phyloP scores from a whole-genome alignment of 2,797 vertebrate species.

The Austrolebias charrua region DNA sequence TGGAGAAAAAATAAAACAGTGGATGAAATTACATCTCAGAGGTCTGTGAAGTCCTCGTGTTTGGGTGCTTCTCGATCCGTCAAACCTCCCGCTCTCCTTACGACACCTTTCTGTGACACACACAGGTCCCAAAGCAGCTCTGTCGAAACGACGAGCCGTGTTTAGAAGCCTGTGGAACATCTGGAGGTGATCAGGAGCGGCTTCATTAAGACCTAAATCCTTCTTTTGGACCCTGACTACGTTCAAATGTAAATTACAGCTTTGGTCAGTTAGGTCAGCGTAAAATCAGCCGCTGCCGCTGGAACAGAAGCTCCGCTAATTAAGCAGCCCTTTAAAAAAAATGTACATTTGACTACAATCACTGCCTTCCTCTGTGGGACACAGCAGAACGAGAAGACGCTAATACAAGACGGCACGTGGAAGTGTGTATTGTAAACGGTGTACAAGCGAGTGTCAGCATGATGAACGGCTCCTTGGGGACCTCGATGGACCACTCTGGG shows the following conservation, averaged over 20 bases:
- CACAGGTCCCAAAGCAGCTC: constrained; percentile 18
- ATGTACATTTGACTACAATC: neutral
- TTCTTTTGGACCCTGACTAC: constrained; percentile 39
- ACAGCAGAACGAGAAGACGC: constrained; percentile 11
- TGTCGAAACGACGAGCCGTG: constrained; percentile 33
- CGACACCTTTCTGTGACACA: constrained; percentile 13
- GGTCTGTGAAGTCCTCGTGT: constrained; percentile 21
- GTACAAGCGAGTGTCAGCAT: constrained; percentile 62
- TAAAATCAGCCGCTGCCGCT: constrained; percentile 58
- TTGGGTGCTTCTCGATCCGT: constrained; percentile 25
- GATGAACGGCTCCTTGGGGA: constrained; percentile 56
- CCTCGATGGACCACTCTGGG: constrained; percentile 14
- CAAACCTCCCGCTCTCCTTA: constrained; percentile 3
- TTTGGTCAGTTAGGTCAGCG: constrained; percentile 54
- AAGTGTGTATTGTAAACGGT: constrained; percentile 40
- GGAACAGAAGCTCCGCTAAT: constrained; percentile 34
- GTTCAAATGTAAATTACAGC: constrained; percentile 49
- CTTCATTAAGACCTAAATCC: constrained; percentile 44
- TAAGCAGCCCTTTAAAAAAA: neutral
- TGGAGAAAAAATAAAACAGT: constrained; percentile 7
- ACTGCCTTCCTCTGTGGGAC: constrained; percentile 1
- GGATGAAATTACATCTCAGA: constrained; percentile 60
- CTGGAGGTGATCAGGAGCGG: constrained; percentile 69
- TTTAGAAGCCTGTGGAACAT: constrained; percentile 59
- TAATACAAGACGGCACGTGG: constrained; percentile 31